Conservation (phyloP, 2,113 vertebrate species). For the Chrysochloris asiatica region DNA sequence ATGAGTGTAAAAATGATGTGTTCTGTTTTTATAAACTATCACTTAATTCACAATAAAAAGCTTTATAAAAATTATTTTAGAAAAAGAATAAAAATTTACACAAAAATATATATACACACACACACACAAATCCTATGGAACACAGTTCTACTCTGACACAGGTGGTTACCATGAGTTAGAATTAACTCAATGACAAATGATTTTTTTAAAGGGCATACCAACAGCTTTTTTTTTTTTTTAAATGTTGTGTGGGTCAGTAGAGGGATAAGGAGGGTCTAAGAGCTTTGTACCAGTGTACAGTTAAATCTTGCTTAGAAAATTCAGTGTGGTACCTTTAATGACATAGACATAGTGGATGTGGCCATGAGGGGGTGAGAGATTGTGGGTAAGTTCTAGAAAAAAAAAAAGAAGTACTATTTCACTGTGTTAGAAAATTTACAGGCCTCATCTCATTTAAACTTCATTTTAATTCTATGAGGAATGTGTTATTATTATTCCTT, state of each 20-base stretch:
- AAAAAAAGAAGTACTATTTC: background rate
- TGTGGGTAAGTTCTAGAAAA: background rate
- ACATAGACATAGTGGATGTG: background rate
- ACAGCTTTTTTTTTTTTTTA: background rate
- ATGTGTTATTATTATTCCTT: background rate
- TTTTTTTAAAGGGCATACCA: background rate
- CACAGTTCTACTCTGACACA: background rate
- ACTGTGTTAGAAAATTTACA: conserved; percentile 14
- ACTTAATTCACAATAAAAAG: too few species aligned
- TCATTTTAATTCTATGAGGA: background rate
- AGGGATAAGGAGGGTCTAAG: background rate
- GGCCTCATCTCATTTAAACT: background rate
- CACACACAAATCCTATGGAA: background rate
- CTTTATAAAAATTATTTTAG: too few species aligned
- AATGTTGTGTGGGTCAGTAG: background rate
- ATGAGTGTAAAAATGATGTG: too few species aligned
- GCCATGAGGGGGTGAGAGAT: background rate
- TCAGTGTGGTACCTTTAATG: background rate
- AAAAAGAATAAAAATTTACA: too few species aligned
- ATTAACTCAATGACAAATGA: background rate
- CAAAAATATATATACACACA: too few species aligned
- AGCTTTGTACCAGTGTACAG: background rate
- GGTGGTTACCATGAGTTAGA: background rate
- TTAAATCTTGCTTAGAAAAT: conserved; percentile 37
- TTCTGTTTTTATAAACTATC: too few species aligned